These are phyloP conservation scores for Drosophila tani DNA, from an alignment of 1,140 invertebrate species.

Conservation along the genomic window DNA sequence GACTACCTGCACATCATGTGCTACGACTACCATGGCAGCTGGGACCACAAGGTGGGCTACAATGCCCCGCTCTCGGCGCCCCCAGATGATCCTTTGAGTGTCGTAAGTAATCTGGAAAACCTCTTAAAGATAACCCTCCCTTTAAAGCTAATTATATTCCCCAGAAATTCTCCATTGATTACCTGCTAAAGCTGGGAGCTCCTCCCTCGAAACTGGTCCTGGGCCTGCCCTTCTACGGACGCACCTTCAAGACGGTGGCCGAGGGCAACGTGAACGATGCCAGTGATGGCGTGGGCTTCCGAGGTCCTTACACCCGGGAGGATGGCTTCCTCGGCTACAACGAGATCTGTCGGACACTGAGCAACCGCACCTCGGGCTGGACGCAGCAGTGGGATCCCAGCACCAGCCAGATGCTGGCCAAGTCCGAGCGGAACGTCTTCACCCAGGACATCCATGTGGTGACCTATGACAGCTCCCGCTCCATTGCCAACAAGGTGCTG, in stretches of 20 bases:
- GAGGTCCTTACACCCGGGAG: conserved; percentile 92
- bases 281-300: conserved; percentile 87
- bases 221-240: conserved; percentile 93
- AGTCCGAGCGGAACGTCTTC: conserved; percentile 85
- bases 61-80: conserved; percentile 88
- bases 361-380: conserved; percentile 85
- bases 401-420: conserved; percentile 87
- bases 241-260: conserved; percentile 88
- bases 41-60: conserved; percentile 91
- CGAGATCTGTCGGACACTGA: conserved; percentile 87
- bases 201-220: conserved; percentile 91
- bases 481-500: conserved; percentile 88
- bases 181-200: conserved; percentile 90
- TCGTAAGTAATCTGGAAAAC: conserved; percentile 85
- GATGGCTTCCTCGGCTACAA: conserved; percentile 95
- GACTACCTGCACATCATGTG: conserved; percentile 95
- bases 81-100: conserved; percentile 86
- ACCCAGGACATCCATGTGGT: conserved; percentile 85
- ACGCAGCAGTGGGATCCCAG: conserved; percentile 87
- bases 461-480: conserved; percentile 87
- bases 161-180: conserved; percentile 91
- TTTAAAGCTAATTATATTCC: conserved; percentile 34
- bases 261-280: conserved; percentile 85
- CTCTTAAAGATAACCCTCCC: not conserved
- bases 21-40: conserved; percentile 95